Conservation (phyloP, 2,888 invertebrate genomes). For the Brenthis ino region DNA sequence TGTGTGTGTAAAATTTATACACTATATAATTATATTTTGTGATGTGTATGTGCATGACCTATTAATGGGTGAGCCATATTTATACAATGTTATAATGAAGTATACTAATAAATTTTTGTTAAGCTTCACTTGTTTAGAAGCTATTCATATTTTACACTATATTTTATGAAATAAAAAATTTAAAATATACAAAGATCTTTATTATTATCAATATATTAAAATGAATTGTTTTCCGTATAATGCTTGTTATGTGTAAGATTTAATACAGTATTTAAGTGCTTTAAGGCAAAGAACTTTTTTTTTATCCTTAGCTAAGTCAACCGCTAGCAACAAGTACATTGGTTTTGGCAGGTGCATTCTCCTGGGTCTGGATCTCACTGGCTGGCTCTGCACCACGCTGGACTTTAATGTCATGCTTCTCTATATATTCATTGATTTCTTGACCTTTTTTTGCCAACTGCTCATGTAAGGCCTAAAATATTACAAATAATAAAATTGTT, state of each 20-base stretch:
- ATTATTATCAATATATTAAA: slow-evolving; percentile 1
- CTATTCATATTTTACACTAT: slow-evolving; percentile 9
- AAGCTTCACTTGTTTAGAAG: not conserved
- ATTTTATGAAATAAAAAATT: slow-evolving; percentile 3
- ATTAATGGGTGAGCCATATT: not conserved
- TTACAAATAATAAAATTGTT: not conserved
- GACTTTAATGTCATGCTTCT: slow-evolving; percentile 93
- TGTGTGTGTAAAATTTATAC: no score
- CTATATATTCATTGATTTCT: slow-evolving; percentile 96
- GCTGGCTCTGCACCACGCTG: slow-evolving; percentile 68
- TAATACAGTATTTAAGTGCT: not conserved
- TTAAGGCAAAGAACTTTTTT: not conserved
- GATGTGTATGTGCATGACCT: no score
- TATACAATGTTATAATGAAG: not conserved
- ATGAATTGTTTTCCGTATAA: not conserved
- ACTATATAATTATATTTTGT: no score
- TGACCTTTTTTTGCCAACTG: slow-evolving; percentile 92
- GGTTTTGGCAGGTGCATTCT: slow-evolving; percentile 59
- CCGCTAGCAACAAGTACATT: slow-evolving; percentile 81
- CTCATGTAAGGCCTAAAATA: slow-evolving; percentile 85
- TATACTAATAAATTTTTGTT: not conserved
- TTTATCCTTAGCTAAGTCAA: slow-evolving; percentile 44
- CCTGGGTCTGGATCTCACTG: slow-evolving; percentile 47
- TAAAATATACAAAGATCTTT: slow-evolving; percentile 17
- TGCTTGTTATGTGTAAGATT: not conserved